Conservation (phyloP, 2,888 invertebrate genomes). For the Pogonocherus hispidulus region DNA sequence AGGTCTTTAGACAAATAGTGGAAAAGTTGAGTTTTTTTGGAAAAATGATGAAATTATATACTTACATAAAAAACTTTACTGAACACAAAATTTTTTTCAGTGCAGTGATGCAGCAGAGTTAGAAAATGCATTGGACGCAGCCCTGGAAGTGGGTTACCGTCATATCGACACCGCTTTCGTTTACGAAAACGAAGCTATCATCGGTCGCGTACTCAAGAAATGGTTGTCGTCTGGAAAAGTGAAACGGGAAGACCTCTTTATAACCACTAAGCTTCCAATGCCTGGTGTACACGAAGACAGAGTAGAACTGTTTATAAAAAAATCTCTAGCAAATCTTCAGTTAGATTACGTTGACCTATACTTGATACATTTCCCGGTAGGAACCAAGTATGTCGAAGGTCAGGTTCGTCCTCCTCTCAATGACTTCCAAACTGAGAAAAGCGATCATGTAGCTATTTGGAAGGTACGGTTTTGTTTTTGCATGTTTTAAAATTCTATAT, state of each 20-base stretch:
- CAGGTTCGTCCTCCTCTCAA: not conserved
- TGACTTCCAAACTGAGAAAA: not conserved
- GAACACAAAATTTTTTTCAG: not conserved
- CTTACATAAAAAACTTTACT: too few relatives aligned
- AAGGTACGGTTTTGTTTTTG: too few relatives aligned
- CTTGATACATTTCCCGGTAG: slow-evolving; percentile 54
- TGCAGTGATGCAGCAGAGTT: not conserved
- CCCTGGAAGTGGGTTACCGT: slow-evolving; percentile 82
- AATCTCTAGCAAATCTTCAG: slow-evolving; percentile 46
- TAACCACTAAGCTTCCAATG: slow-evolving; percentile 84
- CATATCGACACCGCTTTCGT: slow-evolving; percentile 85
- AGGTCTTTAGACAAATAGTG: too few relatives aligned
- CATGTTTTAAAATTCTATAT: too few relatives aligned
- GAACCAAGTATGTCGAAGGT: slow-evolving; percentile 12
- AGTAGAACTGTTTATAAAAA: slow-evolving; percentile 47
- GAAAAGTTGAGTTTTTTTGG: too few relatives aligned
- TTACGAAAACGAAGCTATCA: slow-evolving; percentile 80
- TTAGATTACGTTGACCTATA: slow-evolving; percentile 57
- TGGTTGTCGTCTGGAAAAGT: slow-evolving; percentile 78
- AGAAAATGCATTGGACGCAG: slow-evolving; percentile 76
- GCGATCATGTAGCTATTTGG: slow-evolving; percentile 21
- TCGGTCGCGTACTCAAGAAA: slow-evolving; percentile 79
- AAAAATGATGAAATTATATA: too few relatives aligned
- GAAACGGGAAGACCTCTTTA: slow-evolving; percentile 82
- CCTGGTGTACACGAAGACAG: slow-evolving; percentile 63